phyloP scores from a whole-genome alignment of 2,113 vertebrate genomes.

The Podocnemis expansa region DNA sequence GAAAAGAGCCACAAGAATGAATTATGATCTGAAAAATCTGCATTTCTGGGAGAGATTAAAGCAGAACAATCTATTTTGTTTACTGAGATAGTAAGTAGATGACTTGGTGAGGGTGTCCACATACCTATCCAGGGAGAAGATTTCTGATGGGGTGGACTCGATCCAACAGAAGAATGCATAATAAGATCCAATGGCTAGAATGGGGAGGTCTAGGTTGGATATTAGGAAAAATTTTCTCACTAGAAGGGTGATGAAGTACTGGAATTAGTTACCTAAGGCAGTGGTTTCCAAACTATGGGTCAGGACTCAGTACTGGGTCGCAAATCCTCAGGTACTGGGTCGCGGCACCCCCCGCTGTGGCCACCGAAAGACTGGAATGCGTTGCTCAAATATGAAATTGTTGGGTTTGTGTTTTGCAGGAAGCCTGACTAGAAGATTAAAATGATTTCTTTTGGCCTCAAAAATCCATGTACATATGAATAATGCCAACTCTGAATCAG shows the following conservation, averaged over 20 bases:
- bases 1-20: neutral
- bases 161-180: neutral
- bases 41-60: neutral
- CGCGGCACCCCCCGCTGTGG: no score
- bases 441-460: neutral
- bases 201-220: no score
- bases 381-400: no score
- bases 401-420: neutral
- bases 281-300: no score
- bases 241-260: neutral
- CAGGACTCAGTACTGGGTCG: no score
- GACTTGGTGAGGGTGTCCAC: neutral
- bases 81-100: neutral
- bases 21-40: neutral
- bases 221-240: no score
- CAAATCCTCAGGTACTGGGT: no score
- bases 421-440: neutral
- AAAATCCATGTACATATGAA: neutral
- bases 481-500: constrained; percentile 19
- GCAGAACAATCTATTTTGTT: neutral
- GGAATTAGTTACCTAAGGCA: neutral
- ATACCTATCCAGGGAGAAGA: neutral
- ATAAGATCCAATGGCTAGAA: neutral
- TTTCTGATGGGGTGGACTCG: rapidly evolving
- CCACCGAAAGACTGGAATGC: no score